Conservation (phyloP, 1,140 invertebrate species). For the Aphaenogaster rudis region DNA sequence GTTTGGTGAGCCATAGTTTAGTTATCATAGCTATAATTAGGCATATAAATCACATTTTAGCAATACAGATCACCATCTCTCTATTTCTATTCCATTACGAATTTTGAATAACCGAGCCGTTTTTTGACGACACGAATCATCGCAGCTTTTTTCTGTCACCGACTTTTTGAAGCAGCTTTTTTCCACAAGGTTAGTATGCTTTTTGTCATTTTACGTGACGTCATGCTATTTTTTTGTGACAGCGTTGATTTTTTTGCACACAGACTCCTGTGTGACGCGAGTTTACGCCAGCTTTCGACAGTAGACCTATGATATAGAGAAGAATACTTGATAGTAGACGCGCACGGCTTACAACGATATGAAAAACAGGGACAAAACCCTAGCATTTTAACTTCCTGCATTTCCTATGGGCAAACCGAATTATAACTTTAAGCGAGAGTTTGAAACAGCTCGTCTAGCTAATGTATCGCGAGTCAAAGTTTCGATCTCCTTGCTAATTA, state of each 20-base stretch:
- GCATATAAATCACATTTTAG: not conserved
- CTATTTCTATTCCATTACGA: conserved; percentile 40
- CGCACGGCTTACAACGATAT: conserved; percentile 66
- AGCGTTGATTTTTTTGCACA: conserved; percentile 42
- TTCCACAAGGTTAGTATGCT: conserved; percentile 82
- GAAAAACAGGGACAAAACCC: conserved; percentile 62
- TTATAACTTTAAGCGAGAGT: conserved; percentile 23
- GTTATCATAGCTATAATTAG: not conserved
- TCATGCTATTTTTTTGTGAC: conserved; percentile 65
- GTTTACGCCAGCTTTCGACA: conserved; percentile 48
- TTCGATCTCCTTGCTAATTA: not conserved
- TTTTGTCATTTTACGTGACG: conserved; percentile 74
- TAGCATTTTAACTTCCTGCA: conserved; percentile 27
- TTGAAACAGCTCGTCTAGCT: conserved; percentile 11
- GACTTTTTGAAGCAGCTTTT: conserved; percentile 80
- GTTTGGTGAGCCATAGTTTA: not conserved
- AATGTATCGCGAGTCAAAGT: not conserved
- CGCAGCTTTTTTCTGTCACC: conserved; percentile 65
- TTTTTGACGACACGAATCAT: conserved; percentile 47
- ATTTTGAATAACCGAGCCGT: conserved; percentile 33
- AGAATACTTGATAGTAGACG: conserved; percentile 29
- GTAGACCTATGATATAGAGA: not conserved
- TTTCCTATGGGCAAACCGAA: not conserved
- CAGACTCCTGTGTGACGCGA: conserved; percentile 40
- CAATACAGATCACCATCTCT: not conserved